These are phyloP conservation scores for Cacoxenus indagator DNA, from an alignment of 2,888 invertebrate species.

Conservation along the genomic window DNA sequence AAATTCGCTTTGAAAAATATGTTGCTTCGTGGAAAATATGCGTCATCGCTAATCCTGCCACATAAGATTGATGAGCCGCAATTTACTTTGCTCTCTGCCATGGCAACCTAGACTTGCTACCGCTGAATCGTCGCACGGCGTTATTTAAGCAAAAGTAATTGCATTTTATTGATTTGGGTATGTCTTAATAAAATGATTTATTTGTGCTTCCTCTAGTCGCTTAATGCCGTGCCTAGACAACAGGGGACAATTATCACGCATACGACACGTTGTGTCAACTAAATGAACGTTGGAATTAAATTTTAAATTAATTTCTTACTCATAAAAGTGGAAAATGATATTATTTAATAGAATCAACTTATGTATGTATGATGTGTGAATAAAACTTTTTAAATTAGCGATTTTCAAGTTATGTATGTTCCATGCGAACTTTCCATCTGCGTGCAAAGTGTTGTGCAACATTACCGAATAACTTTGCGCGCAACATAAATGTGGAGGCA, in stretches of 20 bases:
- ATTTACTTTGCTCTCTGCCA: too few species aligned
- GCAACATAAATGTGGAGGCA: constrained; percentile 7
- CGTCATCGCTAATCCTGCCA: too few species aligned
- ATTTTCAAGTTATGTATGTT: neutral
- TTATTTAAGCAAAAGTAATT: too few species aligned
- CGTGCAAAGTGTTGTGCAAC: neutral
- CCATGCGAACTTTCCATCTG: neutral
- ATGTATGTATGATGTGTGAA: neutral
- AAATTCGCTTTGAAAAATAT: too few species aligned
- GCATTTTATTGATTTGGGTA: neutral
- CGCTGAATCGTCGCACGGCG: too few species aligned
- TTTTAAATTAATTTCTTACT: neutral
- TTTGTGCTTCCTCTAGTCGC: neutral
- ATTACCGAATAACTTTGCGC: neutral
- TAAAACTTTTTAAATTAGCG: constrained; percentile 8
- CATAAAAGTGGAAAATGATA: neutral
- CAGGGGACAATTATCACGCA: neutral
- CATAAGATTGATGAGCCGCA: too few species aligned
- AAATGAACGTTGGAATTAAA: neutral
- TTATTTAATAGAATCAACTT: constrained; percentile 15
- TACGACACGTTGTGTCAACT: neutral
- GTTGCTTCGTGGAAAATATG: too few species aligned
- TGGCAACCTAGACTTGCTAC: too few species aligned
- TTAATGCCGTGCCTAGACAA: neutral
- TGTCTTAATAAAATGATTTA: neutral